These are phyloP conservation scores for Peromyscus aztecus DNA, from an alignment of 2,797 vertebrate species.

Conservation along the genomic window DNA sequence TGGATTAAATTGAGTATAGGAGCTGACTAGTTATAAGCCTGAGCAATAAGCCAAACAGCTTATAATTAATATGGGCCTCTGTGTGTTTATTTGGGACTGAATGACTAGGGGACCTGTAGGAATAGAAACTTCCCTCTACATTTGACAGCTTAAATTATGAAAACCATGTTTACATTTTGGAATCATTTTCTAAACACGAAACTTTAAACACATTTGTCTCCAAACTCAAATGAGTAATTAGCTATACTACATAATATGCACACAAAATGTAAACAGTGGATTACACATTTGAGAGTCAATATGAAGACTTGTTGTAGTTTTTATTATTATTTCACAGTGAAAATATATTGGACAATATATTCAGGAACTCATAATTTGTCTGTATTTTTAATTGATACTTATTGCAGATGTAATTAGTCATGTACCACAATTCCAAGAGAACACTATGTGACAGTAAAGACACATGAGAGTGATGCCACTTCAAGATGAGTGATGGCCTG, in stretches of 20 bases:
- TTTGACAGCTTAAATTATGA: not conserved
- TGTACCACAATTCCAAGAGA: not conserved
- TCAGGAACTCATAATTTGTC: not conserved
- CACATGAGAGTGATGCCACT: not conserved
- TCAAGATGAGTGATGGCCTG: not conserved
- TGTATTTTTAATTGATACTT: not conserved
- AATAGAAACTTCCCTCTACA: too few relatives aligned
- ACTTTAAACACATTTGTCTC: not conserved
- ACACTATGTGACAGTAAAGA: not conserved
- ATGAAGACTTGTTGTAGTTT: not conserved
- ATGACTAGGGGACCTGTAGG: accelerated
- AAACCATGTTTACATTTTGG: too few relatives aligned
- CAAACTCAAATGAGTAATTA: not conserved
- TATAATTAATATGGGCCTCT: too few relatives aligned
- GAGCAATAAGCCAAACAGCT: too few relatives aligned
- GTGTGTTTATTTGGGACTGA: too few relatives aligned
- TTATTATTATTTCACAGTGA: not conserved
- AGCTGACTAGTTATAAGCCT: too few relatives aligned
- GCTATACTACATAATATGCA: not conserved
- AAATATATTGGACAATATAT: not conserved
- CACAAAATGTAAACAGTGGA: not conserved
- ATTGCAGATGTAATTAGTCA: not conserved
- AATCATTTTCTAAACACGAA: not conserved
- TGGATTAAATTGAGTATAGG: too few relatives aligned
- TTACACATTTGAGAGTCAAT: not conserved